Evolutionary conservation across 2,888 invertebrate species (phyloP), one percentile per base, ranked within the genome.

Genomic region (Thyatira batis): DNA sequence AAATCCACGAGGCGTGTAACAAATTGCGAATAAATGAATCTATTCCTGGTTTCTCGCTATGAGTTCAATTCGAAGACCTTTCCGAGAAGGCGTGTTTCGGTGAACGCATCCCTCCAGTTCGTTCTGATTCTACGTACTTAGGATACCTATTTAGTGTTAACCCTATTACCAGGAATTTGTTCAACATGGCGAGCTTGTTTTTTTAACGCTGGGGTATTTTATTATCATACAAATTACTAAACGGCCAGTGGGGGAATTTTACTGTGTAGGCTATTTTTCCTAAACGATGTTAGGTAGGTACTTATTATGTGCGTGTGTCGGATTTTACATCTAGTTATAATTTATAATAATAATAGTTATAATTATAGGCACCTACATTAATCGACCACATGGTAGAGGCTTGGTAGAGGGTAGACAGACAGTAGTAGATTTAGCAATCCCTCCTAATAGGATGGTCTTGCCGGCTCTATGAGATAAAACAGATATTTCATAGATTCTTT

Each of bases 81-180:
- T 65, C 65, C 50, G 46, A 51, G 60, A 69, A 67, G 11, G 33
- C 30, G 21, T 43, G 44, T 53, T 67, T 63, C 57, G 48, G 39
- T 53, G 64, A 58, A 66, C 20, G 20, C 25, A 30, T 20, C 48
- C 25, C 46, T 21, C 48, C 17, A 5, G 39, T 39, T 39, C n/a
- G 17, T 39, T 39, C 39, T 17, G 17, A 25, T 46, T 25, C 46
- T 23, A 9, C 48, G 48, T 48, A 48, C 48, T 48, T 27, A 48
- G 48, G 28, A 48, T 20, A 27, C 27, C 48, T 48, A 48, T 28
- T 48, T 48, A 21, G 46, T 46, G 17, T 48, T 48, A 10, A 48
- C 48, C 27, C 48, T 27, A 28, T 20, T 48, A 48, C 48, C 28
- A 9, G 6, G 48, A 48, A 48, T 28, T 39, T 39, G 17, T 39